These are phyloP conservation scores for Narcine bancroftii DNA, from an alignment of 2,113 vertebrate genomes.

Conservation along the genomic window DNA sequence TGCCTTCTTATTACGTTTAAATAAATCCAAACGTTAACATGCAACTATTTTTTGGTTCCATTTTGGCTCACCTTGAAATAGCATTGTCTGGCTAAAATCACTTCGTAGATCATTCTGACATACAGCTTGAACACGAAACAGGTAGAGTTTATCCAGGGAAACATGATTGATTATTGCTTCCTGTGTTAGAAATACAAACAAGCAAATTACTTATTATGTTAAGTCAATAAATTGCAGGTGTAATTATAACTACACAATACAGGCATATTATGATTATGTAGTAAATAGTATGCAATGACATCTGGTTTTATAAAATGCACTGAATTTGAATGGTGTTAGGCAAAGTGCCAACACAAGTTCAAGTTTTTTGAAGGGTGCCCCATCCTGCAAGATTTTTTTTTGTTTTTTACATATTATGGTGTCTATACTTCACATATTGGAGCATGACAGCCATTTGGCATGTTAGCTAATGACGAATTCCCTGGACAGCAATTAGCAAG, in stretches of 20 bases:
- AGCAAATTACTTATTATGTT: constrained; percentile 21
- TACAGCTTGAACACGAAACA: constrained; percentile 89
- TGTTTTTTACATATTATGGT: not conserved
- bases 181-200: constrained; percentile 54
- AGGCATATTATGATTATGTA: no score
- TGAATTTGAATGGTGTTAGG: not conserved
- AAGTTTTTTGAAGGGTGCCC: not conserved
- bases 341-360: not conserved
- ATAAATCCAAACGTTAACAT: not conserved
- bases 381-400: not conserved
- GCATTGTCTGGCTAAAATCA: constrained; percentile 97
- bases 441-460: not conserved
- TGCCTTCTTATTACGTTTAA: not conserved
- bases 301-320: not conserved
- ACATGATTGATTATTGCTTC: constrained; percentile 86
- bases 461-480: not conserved
- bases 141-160: constrained; percentile 85
- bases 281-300: not conserved
- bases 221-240: not conserved
- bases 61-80: constrained; percentile 79
- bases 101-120: constrained; percentile 93
- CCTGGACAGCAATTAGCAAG: not conserved
- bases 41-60: not conserved
- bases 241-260: not conserved
- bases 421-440: not conserved